Evolutionary conservation across 2,888 invertebrate species (phyloP), one percentile per base, ranked within the genome.

Genomic region (Cryptophagus acutangulus): DNA sequence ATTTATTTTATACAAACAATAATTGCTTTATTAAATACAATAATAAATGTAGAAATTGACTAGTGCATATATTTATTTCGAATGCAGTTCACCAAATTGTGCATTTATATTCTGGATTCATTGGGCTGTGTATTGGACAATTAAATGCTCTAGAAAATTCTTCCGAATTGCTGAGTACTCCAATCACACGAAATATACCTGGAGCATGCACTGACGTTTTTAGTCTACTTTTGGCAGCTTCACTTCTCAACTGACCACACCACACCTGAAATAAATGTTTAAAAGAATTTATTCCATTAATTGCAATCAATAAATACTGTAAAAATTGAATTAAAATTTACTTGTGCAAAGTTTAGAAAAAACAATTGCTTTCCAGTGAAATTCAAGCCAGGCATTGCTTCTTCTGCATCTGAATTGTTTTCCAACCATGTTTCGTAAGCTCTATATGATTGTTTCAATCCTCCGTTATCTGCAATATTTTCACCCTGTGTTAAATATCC

Each of bases 381-480:
- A 66, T 86, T 79, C 51, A 87, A 65, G 20, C 45, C 82, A 0
- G 85, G 81, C 52, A 92, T 61, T 36, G 79, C 74, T 61, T 87
- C 85, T 43, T 70, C 70, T 1, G 69, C 70, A 1, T 75, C 68
- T 0, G 81, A 80, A 58, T 87, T 76, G 9, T 71, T 66, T 26
- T 68, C 64, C 8, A 87, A 70, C 86, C 89, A 91, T 50, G 80
- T 79, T 50, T 83, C 74, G 66, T 91, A 93, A 1, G 92, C 48
- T 31, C 49, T 43, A 34, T 55, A 95, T 0, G 94, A 87, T 67
- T 94, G 90, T 60, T 94, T 91, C 37, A 96, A 78, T 0, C 95
- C 95, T 0, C 95, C 95, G 63, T 95, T 95, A 65, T 96, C 96
- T 0, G 95, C 95, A 58, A 96, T 95, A 62, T 96, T 95, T 70